These are phyloP conservation scores for Schizopygopsis malacanthus DNA, from an alignment of 2,797 vertebrate species.

Conservation along the genomic window DNA sequence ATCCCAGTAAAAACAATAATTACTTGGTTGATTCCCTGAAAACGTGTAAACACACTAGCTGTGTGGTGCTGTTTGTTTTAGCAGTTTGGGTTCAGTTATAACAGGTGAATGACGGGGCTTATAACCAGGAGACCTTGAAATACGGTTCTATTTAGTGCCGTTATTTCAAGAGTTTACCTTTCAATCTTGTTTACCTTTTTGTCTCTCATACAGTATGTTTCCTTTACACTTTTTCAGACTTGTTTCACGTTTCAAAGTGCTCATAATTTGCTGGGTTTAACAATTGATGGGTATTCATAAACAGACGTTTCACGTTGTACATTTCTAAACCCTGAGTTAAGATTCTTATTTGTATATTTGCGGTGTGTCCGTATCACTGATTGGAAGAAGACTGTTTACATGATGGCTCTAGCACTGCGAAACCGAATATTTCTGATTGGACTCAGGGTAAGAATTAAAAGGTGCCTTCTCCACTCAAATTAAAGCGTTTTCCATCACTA, in stretches of 20 bases:
- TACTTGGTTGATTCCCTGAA: not conserved
- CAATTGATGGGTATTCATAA: not conserved
- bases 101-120: not conserved
- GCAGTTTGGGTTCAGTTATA: not conserved
- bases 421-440: no score
- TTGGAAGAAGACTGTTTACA: no score
- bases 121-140: not conserved
- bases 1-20: constrained; percentile 3
- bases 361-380: no score
- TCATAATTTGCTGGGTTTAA: not conserved
- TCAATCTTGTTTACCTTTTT: not conserved
- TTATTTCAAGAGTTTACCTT: not conserved
- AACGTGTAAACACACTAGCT: not conserved
- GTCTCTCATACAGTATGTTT: no score
- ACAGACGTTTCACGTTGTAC: not conserved
- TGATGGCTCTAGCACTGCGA: no score
- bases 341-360: no score
- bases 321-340: not conserved
- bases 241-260: not conserved
- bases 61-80: not conserved
- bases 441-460: no score
- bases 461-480: no score
- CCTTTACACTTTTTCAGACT: not conserved
- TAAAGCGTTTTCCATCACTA: no score
- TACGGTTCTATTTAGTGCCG: not conserved